Evolutionary conservation across 1,140 invertebrate species (phyloP), one percentile per base, ranked within the genome.

Genomic region (Neodiprion pinetum): DNA sequence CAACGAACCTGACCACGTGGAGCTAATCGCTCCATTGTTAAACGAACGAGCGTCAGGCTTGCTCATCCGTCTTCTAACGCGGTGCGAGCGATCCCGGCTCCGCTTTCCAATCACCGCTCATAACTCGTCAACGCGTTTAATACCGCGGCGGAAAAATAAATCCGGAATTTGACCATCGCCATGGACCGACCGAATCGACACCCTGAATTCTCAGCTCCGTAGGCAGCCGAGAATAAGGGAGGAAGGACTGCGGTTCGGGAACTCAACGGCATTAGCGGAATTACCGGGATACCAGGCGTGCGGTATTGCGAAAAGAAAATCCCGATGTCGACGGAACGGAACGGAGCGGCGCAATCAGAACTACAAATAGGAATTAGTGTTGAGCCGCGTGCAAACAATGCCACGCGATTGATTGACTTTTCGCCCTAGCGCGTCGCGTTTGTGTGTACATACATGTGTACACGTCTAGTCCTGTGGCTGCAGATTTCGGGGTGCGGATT

Each of bases 281-380:
- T 61, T 17, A 69, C 68, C 23, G 11, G 68, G 14, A 12, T 11
- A 14, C 11, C 21, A 8, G 11, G 3, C 11, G 5, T 11, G 68
- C 70, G 70, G 70, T 71, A 17, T 87, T 85, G 86, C 85, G 82
- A 85, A 84, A 83, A 83, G 83, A 83, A 85, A 86, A 86, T 85
- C 83, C 83, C 80, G 76, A 79, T 77, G 78, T 78, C 80, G 75
- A 61, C 80, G 80, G 78, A 76, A 78, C 80, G 28, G 28, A 40
- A 40, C 28, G 28, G 1, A 40, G 76, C 79, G 78, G 28, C 77
- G 81, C 82, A 86, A 87, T 86, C 82, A 82, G 80, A 84, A 81
- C 80, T 82, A 83, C 85, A 87, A 86, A 87, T 86, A 87, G 82
- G 84, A 84, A 86, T 86, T 86, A 85, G 79, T 80, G 81, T 83